Evolutionary conservation across 1,140 invertebrate species (phyloP), one percentile per base, ranked within the genome.

Genomic region (Mizuhopecten yessoensis): DNA sequence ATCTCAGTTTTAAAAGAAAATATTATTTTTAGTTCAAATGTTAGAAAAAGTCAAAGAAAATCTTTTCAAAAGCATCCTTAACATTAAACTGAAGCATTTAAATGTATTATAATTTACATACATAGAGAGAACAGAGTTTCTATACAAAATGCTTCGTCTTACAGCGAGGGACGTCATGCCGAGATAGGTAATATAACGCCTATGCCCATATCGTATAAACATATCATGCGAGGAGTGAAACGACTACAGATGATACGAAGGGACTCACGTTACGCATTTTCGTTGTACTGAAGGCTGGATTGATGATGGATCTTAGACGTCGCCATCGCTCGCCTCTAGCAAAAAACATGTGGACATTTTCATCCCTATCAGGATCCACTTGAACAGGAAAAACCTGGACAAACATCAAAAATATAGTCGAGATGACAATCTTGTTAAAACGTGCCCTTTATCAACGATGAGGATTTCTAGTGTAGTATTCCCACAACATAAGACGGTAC

Each of bases 251-350:
- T 29, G 57, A 75, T 75, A 91, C 10, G 33, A 29, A 7, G 15
- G 39, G 34, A 92, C 92, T 86, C 91, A 97, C 97, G 34, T 96
- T 96, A 94, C 97, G 97, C 90, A 98, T 96, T 95, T 97, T 97
- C 5, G 96, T 95, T 2, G 97, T 95, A 0, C 97, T 97, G 94
- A 98, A 98, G 11, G 97, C 96, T 11, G 97, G 97, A 17, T 97
- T 97, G 86, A 97, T 94, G 88, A 97, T 97, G 29, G 96, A 94
- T 39, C 97, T 95, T 7, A 97, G 91, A 3, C 97, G 94, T 94
- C 97, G 97, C 97, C 97, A 98, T 90, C 95, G 86, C 86, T 95
- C 93, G 33, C 95, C 95, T 0, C 94, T 92, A 34, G 95, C 94
- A 91, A 96, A 96, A 88, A 96, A 95, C 94, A 96, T 95, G 89